These are phyloP conservation scores for Nerophis lumbriciformis DNA, from an alignment of 2,113 vertebrate species.

Conservation along the genomic window DNA sequence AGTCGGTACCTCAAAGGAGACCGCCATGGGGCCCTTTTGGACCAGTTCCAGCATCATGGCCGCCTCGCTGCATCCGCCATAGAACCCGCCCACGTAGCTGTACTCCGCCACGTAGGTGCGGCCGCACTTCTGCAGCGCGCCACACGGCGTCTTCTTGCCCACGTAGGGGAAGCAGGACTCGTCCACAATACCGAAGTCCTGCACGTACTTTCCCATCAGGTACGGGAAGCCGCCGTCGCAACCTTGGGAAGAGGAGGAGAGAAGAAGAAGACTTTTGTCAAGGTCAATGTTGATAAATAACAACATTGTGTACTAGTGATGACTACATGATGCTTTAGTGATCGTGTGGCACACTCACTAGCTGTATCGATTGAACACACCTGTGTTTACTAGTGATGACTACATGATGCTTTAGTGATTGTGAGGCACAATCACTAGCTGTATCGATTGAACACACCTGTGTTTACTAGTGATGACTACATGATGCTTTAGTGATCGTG, in stretches of 20 bases:
- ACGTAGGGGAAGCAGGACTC: conserved; percentile 86
- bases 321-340: too few species aligned
- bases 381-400: too few species aligned
- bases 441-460: too few species aligned
- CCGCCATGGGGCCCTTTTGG: conserved; percentile 78
- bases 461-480: too few species aligned
- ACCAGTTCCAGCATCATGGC: conserved; percentile 90
- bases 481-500: too few species aligned
- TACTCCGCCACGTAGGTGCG: conserved; percentile 82
- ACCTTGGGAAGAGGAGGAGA: conserved; percentile 67
- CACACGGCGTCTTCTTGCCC: conserved; percentile 72
- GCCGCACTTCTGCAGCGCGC: conserved; percentile 62
- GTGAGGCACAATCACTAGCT: too few species aligned
- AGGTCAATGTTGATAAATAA: background rate
- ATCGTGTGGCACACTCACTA: too few species aligned
- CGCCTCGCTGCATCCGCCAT: conserved; percentile 88
- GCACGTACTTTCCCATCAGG: conserved; percentile 87
- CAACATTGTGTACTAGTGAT: too few species aligned
- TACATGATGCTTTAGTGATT: too few species aligned
- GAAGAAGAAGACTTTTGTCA: too few species aligned
- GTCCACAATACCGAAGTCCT: conserved; percentile 92
- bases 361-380: too few species aligned
- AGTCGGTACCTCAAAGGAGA: conserved; percentile 80
- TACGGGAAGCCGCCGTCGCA: conserved; percentile 94
- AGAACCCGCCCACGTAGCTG: conserved; percentile 91